Evolutionary conservation across 2,888 invertebrate species (phyloP).

Genomic region (Graphium colonna): DNA sequence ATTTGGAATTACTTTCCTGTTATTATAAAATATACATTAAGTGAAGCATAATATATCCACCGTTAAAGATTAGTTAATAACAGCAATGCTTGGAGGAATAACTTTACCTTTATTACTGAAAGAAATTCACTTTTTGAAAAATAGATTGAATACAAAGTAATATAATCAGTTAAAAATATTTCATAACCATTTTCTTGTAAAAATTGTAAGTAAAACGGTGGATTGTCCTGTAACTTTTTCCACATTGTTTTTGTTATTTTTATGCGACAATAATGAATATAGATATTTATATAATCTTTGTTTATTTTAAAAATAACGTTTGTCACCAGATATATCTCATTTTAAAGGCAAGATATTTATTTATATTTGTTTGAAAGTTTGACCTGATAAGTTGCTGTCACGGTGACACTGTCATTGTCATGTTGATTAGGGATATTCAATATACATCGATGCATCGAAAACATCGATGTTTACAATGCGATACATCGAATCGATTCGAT

Average conservation of each 20-base stretch:
- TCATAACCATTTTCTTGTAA: slow-evolving; percentile 30
- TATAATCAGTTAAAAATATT: slow-evolving; percentile 46
- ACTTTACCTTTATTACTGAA: slow-evolving; percentile 45
- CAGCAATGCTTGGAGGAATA: too few species aligned
- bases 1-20: slow-evolving; percentile 51
- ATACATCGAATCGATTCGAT: too few species aligned
- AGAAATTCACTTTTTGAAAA: slow-evolving; percentile 41
- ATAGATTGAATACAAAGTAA: slow-evolving; percentile 42
- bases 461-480: too few species aligned
- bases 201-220: slow-evolving; percentile 35
- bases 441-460: too few species aligned
- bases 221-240: slow-evolving; percentile 36
- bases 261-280: neutral
- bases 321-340: too few species aligned
- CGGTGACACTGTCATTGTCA: too few species aligned
- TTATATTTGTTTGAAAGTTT: neutral
- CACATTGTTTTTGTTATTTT: slow-evolving; percentile 37
- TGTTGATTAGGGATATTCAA: too few species aligned
- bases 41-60: too few species aligned
- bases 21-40: slow-evolving; percentile 9
- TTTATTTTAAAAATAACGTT: neutral
- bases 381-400: neutral
- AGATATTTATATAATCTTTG: neutral
- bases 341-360: neutral
- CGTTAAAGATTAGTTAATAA: too few species aligned